Evolutionary conservation across 1,140 invertebrate genomes (phyloP), one percentile per base, ranked within the genome.

Genomic region (Idris sp.): DNA sequence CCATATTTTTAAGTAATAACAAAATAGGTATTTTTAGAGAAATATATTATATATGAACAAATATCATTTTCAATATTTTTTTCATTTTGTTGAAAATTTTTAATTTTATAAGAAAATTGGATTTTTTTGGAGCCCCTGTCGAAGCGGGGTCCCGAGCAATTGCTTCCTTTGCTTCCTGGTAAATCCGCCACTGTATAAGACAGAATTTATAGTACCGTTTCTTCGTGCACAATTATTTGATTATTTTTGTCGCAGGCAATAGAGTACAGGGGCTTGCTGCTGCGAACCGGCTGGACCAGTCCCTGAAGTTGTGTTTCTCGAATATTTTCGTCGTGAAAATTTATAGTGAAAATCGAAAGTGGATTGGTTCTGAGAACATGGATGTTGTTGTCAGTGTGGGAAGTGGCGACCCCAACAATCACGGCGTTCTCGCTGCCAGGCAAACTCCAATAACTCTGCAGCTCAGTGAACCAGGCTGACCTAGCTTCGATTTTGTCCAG

Each of bases 361-460:
- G 90, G 90, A 81, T 90, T 90, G 8, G 81, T 82, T 4, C 89
- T 84, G 5, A 89, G 82, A 9, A 91, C 83, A 59, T 89, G 85
- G 51, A 91, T 87, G 11, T 81, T 81, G 43, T 90, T 89, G 38
- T 87, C 78, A 2, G 28, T 72, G 80, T 85, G 86, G 7, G 83
- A 85, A 8, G 89, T 86, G 11, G 87, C 77, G 2, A 91, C 59
- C 71, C 88, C 90, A 44, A 86, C 84, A 4, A 90, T 82, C 10
- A 88, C 77, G n/a, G 86, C 87, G 5, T 80, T 83, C 13, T 91
- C 89, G 44, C 83, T 80, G 13, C 91, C 69, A 0, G 91, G 91
- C 10, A 92, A 67, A 2, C 80, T 85, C 89, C 90, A 92, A 61
- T 88, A 89, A 43, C 84, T 86, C 62, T 90, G 87, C 59, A 90